Conservation (phyloP, 2,797 vertebrate species). For the Darevskia nairensis region DNA sequence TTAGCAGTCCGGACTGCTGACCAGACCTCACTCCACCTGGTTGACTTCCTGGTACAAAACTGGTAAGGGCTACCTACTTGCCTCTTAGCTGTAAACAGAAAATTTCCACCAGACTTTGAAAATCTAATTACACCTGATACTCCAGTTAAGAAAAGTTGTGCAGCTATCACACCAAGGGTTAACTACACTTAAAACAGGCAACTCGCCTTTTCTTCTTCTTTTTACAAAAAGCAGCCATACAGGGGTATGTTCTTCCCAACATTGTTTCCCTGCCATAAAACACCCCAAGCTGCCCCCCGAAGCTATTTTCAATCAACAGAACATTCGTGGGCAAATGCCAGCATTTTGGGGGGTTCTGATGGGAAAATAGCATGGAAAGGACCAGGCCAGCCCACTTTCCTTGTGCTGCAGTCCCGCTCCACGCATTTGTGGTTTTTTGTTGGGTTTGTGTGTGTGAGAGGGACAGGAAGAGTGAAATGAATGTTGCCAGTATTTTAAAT, state of each 20-base stretch:
- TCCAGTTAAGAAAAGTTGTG: neutral
- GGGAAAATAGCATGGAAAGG: neutral
- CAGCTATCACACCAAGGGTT: neutral
- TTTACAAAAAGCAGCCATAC: neutral
- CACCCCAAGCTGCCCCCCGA: neutral
- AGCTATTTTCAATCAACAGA: neutral
- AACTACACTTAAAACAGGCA: neutral
- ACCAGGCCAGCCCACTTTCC: too few relatives aligned
- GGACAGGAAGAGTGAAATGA: neutral
- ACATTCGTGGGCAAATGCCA: neutral
- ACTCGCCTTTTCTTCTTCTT: too few relatives aligned
- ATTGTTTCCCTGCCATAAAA: neutral
- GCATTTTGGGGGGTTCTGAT: neutral
- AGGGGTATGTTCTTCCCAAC: neutral
- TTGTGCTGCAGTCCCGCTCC: too few relatives aligned
- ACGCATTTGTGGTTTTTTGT: too few relatives aligned
- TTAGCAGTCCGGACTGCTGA: conserved; percentile 95
- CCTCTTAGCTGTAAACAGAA: neutral
- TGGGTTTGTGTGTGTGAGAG: too few relatives aligned
- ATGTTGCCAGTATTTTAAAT: neutral
- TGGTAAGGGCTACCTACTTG: conserved; percentile 80
- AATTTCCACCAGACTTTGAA: neutral
- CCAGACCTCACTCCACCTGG: conserved; percentile 95
- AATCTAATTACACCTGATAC: neutral
- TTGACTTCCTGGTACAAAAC: conserved; percentile 99